phyloP scores from a whole-genome alignment of 2,888 invertebrate genomes.

The Acronicta aceris region DNA sequence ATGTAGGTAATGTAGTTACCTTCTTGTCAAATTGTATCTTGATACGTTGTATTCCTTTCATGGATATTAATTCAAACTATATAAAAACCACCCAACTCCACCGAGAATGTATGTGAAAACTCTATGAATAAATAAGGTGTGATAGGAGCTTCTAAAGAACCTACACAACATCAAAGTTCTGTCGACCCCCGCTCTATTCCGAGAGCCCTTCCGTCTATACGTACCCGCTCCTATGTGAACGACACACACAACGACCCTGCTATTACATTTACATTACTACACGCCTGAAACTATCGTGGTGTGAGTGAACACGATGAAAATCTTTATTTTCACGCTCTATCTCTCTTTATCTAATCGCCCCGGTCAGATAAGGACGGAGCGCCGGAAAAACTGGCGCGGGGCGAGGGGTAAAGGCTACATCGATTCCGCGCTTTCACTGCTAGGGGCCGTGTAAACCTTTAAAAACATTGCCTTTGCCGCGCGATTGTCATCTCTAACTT shows the following conservation, averaged over 20 bases:
- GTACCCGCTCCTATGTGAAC: constrained; percentile 72
- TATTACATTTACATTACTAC: constrained; percentile 70
- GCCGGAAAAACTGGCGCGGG: constrained; percentile 89
- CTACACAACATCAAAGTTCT: constrained; percentile 75
- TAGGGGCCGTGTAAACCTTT: constrained; percentile 90
- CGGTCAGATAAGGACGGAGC: constrained; percentile 88
- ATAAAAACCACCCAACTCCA: constrained; percentile 26
- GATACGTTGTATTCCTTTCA: constrained; percentile 9
- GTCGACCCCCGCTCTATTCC: constrained; percentile 82
- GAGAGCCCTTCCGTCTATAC: constrained; percentile 75
- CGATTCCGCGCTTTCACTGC: constrained; percentile 90
- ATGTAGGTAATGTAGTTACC: not conserved
- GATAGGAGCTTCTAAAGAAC: constrained; percentile 69
- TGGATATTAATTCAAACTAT: constrained; percentile 19
- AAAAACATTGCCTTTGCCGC: constrained; percentile 85
- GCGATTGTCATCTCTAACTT: constrained; percentile 87
- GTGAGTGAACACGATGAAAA: constrained; percentile 90
- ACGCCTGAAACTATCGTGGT: constrained; percentile 79
- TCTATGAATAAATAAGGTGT: constrained; percentile 70
- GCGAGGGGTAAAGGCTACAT: constrained; percentile 89
- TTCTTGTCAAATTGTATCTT: not conserved
- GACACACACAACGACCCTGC: constrained; percentile 76
- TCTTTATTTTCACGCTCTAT: constrained; percentile 90
- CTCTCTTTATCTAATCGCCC: constrained; percentile 89
- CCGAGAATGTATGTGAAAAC: constrained; percentile 39